Base-by-base conservation (phyloP, 2,797 vertebrate genomes). In the Pempheris klunzingeri region DNA sequence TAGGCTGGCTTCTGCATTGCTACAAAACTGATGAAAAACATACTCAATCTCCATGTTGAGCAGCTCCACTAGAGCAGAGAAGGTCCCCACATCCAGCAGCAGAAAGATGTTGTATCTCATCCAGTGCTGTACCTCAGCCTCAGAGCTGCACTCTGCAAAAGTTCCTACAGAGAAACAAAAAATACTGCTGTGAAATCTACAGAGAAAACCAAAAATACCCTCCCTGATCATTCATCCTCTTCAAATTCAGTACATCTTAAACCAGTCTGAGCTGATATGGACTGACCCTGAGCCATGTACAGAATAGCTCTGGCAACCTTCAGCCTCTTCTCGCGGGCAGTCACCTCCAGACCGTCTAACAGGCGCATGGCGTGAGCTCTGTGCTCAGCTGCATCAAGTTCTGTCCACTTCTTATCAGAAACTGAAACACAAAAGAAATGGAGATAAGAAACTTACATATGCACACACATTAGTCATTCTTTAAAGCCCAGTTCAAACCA, bases 11-110 rank as follows among this genome's bases (percentile, higher is more conserved):
- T 71, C 14, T 47, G 4, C 10, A 13, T 14, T 14, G 1, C 30
- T 53, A 62, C 0, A 55, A 80, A 73, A 58, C 12, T 15, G 26
- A 63, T 26, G 2, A 13, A 71, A 9, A 34, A 92, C 96, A 92
- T 94, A 99, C 98, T 99, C 98, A 0, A 99, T 97, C 88, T 99
- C 98, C 98, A 99, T 99, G 95, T 98, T 99, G 65, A 99, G 97
- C 80, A 99, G 96, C 86, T 99, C 98, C 92, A 99, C 97, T 86
- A 99, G 86, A 46, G 98, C 97, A 9, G 96, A 96, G 91, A 99
- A 99, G 0, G 97, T 98, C 46, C 98, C 98, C 69, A 97, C 97
- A 49, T 99, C 97, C 85, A 99, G 92, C 86, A 99, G 90, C 26
- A 99, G 93, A 85, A 99, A 99, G 84, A 97, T 87, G 88, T 99